Conservation (phyloP, 2,113 vertebrate genomes). For the Stomatorhinus ivindoensis region DNA sequence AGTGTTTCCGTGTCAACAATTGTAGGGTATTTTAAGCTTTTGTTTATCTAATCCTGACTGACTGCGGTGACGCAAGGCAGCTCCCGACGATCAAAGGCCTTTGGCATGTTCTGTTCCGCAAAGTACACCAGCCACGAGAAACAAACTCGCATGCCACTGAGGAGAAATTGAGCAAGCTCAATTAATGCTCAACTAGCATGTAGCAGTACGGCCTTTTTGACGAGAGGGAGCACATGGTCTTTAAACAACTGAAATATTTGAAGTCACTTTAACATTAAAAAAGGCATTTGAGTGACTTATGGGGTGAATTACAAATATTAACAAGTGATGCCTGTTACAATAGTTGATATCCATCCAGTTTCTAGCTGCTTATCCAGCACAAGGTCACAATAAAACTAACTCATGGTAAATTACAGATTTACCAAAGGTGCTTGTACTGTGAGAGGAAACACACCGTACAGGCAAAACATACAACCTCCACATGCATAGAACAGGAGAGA, state of each 20-base stretch:
- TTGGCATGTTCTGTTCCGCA: slow-evolving; percentile 36
- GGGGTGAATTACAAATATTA: neutral
- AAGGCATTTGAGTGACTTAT: neutral
- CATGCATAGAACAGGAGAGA: neutral
- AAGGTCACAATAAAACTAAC: neutral
- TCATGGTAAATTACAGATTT: neutral
- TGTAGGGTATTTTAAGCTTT: slow-evolving; percentile 4
- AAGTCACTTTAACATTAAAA: neutral
- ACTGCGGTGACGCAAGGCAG: slow-evolving; percentile 51
- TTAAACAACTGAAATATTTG: neutral
- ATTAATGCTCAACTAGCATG: neutral
- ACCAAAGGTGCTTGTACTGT: neutral
- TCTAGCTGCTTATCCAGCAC: neutral
- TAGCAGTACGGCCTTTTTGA: neutral
- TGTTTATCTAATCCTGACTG: neutral
- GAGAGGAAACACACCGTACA: neutral
- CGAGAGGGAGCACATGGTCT: slow-evolving; percentile 1
- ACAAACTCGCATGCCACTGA: slow-evolving; percentile 34
- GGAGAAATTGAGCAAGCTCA: slow-evolving; percentile 28
- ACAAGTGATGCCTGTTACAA: neutral
- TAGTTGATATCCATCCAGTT: neutral
- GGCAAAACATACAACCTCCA: neutral
- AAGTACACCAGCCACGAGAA: slow-evolving; percentile 43
- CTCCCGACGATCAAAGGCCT: slow-evolving; percentile 39
- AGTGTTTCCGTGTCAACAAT: neutral